phyloP scores from a whole-genome alignment of 2,113 vertebrate species.

The Chaetorhynchus papuensis region DNA sequence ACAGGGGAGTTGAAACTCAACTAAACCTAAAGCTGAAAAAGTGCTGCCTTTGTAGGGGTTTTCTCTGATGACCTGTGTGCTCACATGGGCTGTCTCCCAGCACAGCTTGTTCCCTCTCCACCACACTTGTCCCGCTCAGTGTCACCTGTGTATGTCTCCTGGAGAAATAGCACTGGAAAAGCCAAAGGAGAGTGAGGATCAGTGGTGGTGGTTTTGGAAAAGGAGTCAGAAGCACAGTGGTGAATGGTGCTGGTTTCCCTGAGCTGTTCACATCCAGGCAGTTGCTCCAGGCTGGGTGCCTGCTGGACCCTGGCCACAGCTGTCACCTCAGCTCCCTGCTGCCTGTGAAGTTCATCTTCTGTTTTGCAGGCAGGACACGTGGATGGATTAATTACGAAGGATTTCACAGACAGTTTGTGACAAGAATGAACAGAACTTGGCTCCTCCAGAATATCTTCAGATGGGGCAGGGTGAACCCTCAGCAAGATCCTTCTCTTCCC shows the following conservation, averaged over 20 bases:
- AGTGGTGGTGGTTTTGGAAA: not conserved
- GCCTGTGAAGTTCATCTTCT: not conserved
- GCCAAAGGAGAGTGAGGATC: fast-evolving
- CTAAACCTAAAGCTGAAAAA: not conserved
- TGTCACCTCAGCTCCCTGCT: not conserved
- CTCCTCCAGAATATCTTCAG: not conserved
- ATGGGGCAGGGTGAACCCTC: not conserved
- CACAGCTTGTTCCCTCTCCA: not conserved
- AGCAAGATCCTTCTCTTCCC: not conserved
- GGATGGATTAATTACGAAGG: fast-evolving
- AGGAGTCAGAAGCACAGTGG: not conserved
- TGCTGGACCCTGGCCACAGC: not conserved
- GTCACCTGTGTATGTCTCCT: not conserved
- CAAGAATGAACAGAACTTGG: not conserved
- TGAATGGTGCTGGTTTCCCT: not conserved
- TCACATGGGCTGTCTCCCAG: fast-evolving
- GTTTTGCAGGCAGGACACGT: fast-evolving
- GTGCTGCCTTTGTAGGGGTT: fast-evolving
- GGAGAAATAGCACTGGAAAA: not conserved
- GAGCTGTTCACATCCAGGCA: fast-evolving
- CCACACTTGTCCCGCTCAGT: not conserved
- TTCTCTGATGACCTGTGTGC: not conserved
- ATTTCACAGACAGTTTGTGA: not conserved
- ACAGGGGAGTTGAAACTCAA: not conserved
- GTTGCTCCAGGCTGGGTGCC: not conserved